These are phyloP conservation scores for Carcharodon carcharias DNA, from an alignment of 2,797 vertebrate genomes.

Conservation along the genomic window DNA sequence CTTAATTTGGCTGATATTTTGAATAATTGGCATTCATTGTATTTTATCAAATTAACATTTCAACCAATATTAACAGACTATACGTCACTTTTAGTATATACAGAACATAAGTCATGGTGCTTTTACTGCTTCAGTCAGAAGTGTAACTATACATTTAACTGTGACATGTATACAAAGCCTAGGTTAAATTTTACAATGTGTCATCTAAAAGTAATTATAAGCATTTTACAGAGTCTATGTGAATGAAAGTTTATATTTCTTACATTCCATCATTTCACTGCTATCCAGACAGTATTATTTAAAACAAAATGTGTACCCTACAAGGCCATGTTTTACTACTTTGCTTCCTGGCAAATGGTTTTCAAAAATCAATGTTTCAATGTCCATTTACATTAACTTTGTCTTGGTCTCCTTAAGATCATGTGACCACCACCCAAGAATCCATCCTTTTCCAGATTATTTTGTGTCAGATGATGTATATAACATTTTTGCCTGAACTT, in stretches of 20 bases:
- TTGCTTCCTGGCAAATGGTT: constrained; percentile 19
- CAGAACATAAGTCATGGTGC: constrained; percentile 32
- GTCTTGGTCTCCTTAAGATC: constrained; percentile 13
- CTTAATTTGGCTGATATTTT: constrained; percentile 37
- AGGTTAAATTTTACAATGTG: constrained; percentile 37
- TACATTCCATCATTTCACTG: constrained; percentile 33
- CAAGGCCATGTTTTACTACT: constrained; percentile 27
- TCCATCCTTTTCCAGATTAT: background rate
- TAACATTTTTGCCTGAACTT: background rate
- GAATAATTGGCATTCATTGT: constrained; percentile 35
- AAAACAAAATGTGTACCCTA: constrained; percentile 16
- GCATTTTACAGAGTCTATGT: constrained; percentile 28
- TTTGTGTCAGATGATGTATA: background rate
- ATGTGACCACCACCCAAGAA: background rate
- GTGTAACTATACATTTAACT: constrained; percentile 38
- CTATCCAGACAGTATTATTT: constrained; percentile 33
- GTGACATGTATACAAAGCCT: constrained; percentile 34
- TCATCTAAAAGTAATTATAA: constrained; percentile 37
- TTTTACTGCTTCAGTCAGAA: constrained; percentile 37
- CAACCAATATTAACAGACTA: constrained; percentile 36
- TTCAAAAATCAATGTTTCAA: background rate
- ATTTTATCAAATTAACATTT: constrained; percentile 36
- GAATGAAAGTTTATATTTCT: constrained; percentile 29
- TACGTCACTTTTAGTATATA: constrained; percentile 34
- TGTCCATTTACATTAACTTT: constrained; percentile 32